These are phyloP conservation scores for Aromia moschata DNA, from an alignment of 2,888 invertebrate genomes.

Conservation along the genomic window DNA sequence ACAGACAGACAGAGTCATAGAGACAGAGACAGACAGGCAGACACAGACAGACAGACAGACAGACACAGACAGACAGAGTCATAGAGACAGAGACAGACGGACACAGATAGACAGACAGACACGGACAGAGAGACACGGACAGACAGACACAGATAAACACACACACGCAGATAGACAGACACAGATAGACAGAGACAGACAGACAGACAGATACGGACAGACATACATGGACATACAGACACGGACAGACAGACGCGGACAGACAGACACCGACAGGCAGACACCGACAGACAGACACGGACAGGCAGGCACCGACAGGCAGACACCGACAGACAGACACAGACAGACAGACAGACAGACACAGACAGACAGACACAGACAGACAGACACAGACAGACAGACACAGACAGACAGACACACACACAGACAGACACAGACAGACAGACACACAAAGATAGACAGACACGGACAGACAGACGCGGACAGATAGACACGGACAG, in stretches of 20 bases:
- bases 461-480: background rate
- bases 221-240: background rate
- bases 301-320: background rate
- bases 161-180: background rate
- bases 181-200: background rate
- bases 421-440: background rate
- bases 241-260: background rate
- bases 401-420: background rate
- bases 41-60: background rate
- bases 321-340: background rate
- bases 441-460: background rate
- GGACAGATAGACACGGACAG: too few species aligned
- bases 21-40: background rate
- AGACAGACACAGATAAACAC: background rate
- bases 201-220: background rate
- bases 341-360: background rate
- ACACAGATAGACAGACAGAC: background rate
- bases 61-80: background rate
- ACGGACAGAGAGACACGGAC: background rate
- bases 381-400: background rate
- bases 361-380: background rate
- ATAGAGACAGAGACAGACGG: background rate
- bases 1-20: background rate
- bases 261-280: background rate
- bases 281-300: background rate